These are phyloP conservation scores for Rotaria macrura DNA, from an alignment of 2,888 invertebrate genomes.

Conservation along the genomic window DNA sequence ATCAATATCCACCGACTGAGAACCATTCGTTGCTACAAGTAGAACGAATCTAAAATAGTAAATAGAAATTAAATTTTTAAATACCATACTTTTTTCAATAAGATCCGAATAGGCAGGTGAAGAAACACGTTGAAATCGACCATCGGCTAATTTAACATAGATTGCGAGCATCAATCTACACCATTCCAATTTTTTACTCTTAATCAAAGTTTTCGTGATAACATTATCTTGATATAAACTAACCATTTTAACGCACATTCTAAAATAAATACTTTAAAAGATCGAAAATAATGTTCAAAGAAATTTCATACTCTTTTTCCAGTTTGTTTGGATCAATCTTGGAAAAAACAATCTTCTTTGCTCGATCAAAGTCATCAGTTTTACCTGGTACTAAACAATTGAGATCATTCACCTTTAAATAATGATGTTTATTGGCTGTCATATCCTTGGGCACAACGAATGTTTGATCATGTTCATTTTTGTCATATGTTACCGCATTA, in stretches of 20 bases:
- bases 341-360: neutral
- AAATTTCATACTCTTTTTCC: neutral
- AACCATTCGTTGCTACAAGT: neutral
- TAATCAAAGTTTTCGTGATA: neutral
- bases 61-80: neutral
- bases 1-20: neutral
- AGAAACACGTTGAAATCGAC: neutral
- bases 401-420: neutral
- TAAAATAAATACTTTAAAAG: neutral
- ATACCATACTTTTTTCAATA: neutral
- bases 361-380: neutral
- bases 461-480: neutral
- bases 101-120: neutral
- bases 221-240: neutral
- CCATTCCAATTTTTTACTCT: neutral
- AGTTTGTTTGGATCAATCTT: neutral
- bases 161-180: neutral
- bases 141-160: neutral
- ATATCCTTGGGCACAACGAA: neutral
- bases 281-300: too few species aligned
- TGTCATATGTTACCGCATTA: neutral
- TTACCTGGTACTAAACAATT: neutral
- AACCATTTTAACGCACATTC: neutral
- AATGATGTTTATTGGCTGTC: neutral
- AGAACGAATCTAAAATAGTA: neutral